Evolutionary conservation across 1,140 invertebrate species (phyloP), one percentile per base, ranked within the genome.

Genomic region (Zelostemma sp.): DNA sequence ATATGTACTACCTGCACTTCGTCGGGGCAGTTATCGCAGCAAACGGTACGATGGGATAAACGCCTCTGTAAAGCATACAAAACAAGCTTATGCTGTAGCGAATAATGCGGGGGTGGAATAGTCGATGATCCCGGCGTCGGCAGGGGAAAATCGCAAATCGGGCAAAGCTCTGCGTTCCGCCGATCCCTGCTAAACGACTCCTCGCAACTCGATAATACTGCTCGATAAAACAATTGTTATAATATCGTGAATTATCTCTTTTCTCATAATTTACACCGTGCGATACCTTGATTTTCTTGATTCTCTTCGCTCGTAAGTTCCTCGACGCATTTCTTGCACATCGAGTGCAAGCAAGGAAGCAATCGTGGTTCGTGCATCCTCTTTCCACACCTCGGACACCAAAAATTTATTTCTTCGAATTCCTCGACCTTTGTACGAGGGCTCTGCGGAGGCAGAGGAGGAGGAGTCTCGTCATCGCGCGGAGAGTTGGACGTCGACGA

Each of bases 281-380:
- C 8, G 25, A 28, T 8, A 28, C 8, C 25, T 28, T 28, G 25
- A 28, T 3, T 28, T 8, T 4, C 3, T 28, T 28, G 25, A 28
- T 28, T 28, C 8, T 28, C 25, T 28, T 28, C 8, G 8, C 3
- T 28, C 8, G 25, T 14, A 25, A 82, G 73, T 55, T 81, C 73
- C 5, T 76, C 73, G 28, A 85, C 70, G 62, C 82, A 85, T 3
- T 51, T 40, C 6, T 69, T 75, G 47, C 83, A 85, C 14, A 85
- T 77, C 12, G 81, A 72, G 73, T 84, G 83, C 1, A 85, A 72
- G 33, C 83, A 85, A 51, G 80, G 77, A 15, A 85, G 73, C 14
- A 85, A 55, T 53, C 80, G 74, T 1, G 83, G 83, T 40, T 84
- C 83, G 11, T 80, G 73, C 83, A 85, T 83, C 18, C 63, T 74